Conservation (phyloP, 1,140 invertebrate genomes). For the Saxidomus purpurata region DNA sequence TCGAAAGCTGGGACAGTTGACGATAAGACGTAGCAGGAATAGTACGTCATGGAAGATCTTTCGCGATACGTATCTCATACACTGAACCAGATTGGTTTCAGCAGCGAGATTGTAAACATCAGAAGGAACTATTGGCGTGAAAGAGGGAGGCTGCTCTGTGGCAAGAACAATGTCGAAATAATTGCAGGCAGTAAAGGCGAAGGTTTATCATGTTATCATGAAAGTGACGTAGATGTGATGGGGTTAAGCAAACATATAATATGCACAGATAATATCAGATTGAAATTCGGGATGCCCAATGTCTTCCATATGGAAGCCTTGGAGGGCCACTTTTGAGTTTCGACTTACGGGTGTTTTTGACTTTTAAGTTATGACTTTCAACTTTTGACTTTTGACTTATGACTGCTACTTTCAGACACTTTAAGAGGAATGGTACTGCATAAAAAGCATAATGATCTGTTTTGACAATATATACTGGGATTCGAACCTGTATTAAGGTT, state of each 20-base stretch:
- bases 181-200: constrained; percentile 42
- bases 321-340: too few species aligned
- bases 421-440: too few species aligned
- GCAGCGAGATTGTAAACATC: background rate
- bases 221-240: constrained; percentile 41
- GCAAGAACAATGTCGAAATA: background rate
- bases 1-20: too few species aligned
- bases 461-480: too few species aligned
- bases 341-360: too few species aligned
- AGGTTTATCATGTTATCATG: constrained; percentile 13
- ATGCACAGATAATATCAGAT: background rate
- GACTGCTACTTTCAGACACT: too few species aligned
- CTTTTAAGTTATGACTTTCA: too few species aligned
- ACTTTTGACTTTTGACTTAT: too few species aligned
- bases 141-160: background rate
- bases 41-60: background rate
- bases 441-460: too few species aligned
- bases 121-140: background rate
- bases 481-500: too few species aligned
- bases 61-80: background rate
- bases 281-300: background rate
- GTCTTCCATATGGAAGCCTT: too few species aligned
- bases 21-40: too few species aligned
- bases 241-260: background rate
- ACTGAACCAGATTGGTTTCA: background rate